Evolutionary conservation across 1,140 invertebrate genomes (phyloP), one percentile per base, ranked within the genome.

Genomic region (Euschistus heros): DNA sequence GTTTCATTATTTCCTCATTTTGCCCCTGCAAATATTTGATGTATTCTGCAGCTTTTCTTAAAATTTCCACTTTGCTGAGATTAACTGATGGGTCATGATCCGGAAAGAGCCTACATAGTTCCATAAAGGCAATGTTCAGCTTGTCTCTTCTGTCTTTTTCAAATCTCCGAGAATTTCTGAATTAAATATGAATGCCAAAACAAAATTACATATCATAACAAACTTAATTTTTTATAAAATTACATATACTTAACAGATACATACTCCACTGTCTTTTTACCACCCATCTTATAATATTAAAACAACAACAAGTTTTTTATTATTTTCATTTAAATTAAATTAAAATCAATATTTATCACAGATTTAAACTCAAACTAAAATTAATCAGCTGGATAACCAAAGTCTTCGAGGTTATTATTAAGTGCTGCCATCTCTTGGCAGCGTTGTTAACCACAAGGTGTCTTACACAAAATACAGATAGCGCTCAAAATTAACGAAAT

Each of bases 121-220:
- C 73, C 13, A 71, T 69, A 71, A 82, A 81, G 20, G 72, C 73
- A 5, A 74, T 73, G 54, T 80, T 78, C 14, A 81, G 69, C 66
- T 78, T 73, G 65, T 78, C 74, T 68, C 80, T 70, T 24, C 80
- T 69, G 54, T 77, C 73, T 69, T 76, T 75, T 71, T 81, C 80
- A 77, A 78, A 82, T 69, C 74, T 69, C 66, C 77, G 71, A 68
- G 74, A 73, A 72, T 77, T 75, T 10, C 71, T 74, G 33, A 37
- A 37, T 13, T 1, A 37, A 1, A 13, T 13, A 37, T 37, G 10
- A 37, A 37, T 37, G 8, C 5, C 6, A 30, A 37, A 37, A 1
- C 44, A 20, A 62, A 66, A 61, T 4, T 62, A 50, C 22, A 61
- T 59, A 4, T 18, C 2, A 61, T 37, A 13, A 61, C 2, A 61